Evolutionary conservation across 1,140 invertebrate genomes (phyloP).

Genomic region (Drosophila kohkoa): DNA sequence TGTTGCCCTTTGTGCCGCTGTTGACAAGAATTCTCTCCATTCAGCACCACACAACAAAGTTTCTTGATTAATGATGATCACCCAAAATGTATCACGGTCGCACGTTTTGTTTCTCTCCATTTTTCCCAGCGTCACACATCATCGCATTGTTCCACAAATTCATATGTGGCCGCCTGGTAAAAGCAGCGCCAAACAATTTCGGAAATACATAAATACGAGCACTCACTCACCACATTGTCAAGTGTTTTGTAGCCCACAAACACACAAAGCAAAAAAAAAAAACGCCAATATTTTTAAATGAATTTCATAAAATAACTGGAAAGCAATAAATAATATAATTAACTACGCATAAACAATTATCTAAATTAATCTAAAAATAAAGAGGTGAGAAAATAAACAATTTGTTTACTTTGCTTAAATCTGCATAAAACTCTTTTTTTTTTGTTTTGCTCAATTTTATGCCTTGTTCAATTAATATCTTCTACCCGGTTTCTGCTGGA

Average conservation of each 20-base stretch:
- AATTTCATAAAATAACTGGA: conserved; percentile 11
- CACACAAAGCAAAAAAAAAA: neutral
- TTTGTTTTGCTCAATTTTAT: no score
- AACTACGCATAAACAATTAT: no score
- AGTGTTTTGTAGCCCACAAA: conserved; percentile 29
- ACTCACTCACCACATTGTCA: conserved; percentile 29
- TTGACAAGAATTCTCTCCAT: conserved; percentile 39
- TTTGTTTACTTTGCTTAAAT: no score
- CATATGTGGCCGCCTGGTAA: conserved; percentile 21
- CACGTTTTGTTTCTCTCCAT: conserved; percentile 36
- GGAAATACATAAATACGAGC: conserved; percentile 2
- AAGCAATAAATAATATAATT: conserved; percentile 1
- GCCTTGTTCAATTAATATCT: no score
- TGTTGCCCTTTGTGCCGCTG: conserved; percentile 8
- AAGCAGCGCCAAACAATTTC: conserved; percentile 29
- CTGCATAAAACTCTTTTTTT: no score
- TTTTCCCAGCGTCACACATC: conserved; percentile 5
- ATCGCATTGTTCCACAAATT: conserved; percentile 11
- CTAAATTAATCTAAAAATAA: no score
- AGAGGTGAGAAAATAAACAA: no score
- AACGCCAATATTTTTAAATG: neutral
- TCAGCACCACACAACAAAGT: conserved; percentile 19
- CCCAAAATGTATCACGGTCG: conserved; percentile 23
- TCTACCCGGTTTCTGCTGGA: no score
- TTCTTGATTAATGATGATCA: conserved; percentile 52